phyloP scores from a whole-genome alignment of 2,113 vertebrate genomes.

The Corydoras sp. region DNA sequence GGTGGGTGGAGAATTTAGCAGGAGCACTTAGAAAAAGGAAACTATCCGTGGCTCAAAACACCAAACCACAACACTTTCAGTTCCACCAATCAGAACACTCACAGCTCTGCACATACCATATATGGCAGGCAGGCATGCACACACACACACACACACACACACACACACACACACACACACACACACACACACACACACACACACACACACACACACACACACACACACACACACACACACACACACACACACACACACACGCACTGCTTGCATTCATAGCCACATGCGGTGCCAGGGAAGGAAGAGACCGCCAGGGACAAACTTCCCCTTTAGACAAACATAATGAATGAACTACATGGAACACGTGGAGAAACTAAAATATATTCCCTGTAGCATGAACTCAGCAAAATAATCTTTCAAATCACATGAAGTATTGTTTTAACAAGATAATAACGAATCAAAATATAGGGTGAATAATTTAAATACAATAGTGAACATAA shows the following conservation, averaged over 20 bases:
- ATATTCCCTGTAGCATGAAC: not conserved
- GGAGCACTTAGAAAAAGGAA: slow-evolving; percentile 1
- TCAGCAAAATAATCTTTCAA: not conserved
- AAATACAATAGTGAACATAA: no score
- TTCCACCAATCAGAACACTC: not conserved
- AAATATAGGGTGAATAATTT: no score
- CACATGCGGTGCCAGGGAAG: slow-evolving; percentile 2
- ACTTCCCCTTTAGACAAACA: not conserved
- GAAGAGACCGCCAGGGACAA: not conserved
- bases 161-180: slow-evolving; percentile 34
- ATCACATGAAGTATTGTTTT: no score
- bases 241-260: slow-evolving; percentile 41
- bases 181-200: slow-evolving; percentile 37
- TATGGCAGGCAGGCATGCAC: not conserved
- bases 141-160: slow-evolving; percentile 35
- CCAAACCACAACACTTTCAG: slow-evolving; percentile 10
- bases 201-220: slow-evolving; percentile 34
- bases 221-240: slow-evolving; percentile 37
- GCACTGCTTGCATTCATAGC: slow-evolving; percentile 47
- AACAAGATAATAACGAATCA: no score
- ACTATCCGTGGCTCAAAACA: slow-evolving; percentile 49
- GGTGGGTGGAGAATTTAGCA: not conserved
- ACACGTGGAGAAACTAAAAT: not conserved
- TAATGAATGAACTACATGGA: not conserved
- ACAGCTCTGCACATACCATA: slow-evolving; percentile 1